A percentile compares a stretch with the other conserved stretches of the same genome.
Evolutionary conservation across 2,888 invertebrate species (phyloP).

Genomic region (Venusia cambrica): DNA sequence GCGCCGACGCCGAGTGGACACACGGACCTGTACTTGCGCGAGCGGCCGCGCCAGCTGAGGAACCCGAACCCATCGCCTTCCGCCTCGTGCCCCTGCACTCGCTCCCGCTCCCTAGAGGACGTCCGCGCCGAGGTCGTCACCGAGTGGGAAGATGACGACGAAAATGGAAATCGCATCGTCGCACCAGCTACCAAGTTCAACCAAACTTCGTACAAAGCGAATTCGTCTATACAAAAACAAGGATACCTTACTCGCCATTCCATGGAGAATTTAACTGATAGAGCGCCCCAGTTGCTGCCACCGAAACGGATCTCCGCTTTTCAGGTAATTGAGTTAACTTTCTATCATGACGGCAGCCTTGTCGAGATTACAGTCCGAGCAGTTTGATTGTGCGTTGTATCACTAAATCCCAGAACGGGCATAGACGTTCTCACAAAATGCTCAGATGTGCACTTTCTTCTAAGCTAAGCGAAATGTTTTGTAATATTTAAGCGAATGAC

Average conservation of each 20-base stretch:
- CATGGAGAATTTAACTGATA: slow-evolving; percentile 85
- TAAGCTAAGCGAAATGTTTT: slow-evolving; percentile 46
- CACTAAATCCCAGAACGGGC: slow-evolving; percentile 30
- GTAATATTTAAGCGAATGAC: slow-evolving; percentile 49
- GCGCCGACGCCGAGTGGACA: slow-evolving; percentile 70
- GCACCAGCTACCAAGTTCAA: slow-evolving; percentile 75
- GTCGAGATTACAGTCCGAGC: slow-evolving; percentile 43
- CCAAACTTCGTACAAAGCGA: slow-evolving; percentile 59
- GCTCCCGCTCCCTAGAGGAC: slow-evolving; percentile 87
- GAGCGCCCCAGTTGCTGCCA: slow-evolving; percentile 71
- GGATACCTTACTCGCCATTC: slow-evolving; percentile 82
- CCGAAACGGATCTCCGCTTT: slow-evolving; percentile 77
- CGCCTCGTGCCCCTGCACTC: slow-evolving; percentile 81
- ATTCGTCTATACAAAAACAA: slow-evolving; percentile 64
- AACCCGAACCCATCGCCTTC: slow-evolving; percentile 37
- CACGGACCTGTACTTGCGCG: slow-evolving; percentile 58
- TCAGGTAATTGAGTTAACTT: slow-evolving; percentile 76
- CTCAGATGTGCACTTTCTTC: slow-evolving; percentile 60
- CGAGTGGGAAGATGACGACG: slow-evolving; percentile 84
- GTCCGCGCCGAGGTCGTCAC: slow-evolving; percentile 84
- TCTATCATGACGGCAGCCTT: slow-evolving; percentile 53
- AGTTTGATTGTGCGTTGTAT: slow-evolving; percentile 38
- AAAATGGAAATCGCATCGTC: slow-evolving; percentile 82
- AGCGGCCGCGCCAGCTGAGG: slow-evolving; percentile 69
- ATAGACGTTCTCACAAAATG: slow-evolving; percentile 32